These are phyloP conservation scores for Philereme transversata DNA, from an alignment of 2,888 invertebrate species.

Conservation along the genomic window DNA sequence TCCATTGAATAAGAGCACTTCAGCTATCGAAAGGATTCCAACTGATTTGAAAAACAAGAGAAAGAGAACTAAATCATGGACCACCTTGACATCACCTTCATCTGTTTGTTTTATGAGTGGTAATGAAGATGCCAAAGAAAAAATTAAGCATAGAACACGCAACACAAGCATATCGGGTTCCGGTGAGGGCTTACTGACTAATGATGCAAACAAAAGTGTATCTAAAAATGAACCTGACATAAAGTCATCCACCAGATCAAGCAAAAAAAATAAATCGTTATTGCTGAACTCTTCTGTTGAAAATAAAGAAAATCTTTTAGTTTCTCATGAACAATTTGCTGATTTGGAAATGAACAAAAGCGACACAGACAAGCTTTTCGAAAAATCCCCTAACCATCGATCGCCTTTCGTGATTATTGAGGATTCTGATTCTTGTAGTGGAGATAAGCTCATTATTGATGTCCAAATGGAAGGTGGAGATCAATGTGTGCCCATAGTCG, in stretches of 20 bases:
- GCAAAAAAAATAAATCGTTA: conserved; percentile 13
- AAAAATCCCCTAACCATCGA: conserved; percentile 45
- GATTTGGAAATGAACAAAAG: conserved; percentile 27
- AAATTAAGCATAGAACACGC: background rate
- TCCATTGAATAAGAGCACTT: conserved; percentile 58
- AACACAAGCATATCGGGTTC: conserved; percentile 46
- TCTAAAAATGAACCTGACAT: conserved; percentile 37
- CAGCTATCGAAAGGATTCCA: conserved; percentile 44
- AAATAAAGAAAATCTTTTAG: conserved; percentile 26
- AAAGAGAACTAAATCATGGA: conserved; percentile 67
- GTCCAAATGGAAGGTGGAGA: conserved; percentile 53
- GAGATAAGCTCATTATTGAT: conserved; percentile 38
- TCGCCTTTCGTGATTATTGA: conserved; percentile 58
- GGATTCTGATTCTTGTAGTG: conserved; percentile 60
- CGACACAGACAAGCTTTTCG: conserved; percentile 51
- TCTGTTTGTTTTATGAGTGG: conserved; percentile 4
- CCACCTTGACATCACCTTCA: conserved; percentile 40
- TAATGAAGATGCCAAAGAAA: conserved; percentile 7
- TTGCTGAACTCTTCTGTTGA: conserved; percentile 22
- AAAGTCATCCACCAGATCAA: conserved; percentile 24
- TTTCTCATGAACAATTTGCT: background rate
- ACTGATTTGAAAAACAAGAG: conserved; percentile 50
- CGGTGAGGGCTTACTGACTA: conserved; percentile 48
- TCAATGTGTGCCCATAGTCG: conserved; percentile 70
- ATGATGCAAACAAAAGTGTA: conserved; percentile 43